Evolutionary conservation across 2,888 invertebrate species (phyloP).

Genomic region (Polylopha cassiicola): DNA sequence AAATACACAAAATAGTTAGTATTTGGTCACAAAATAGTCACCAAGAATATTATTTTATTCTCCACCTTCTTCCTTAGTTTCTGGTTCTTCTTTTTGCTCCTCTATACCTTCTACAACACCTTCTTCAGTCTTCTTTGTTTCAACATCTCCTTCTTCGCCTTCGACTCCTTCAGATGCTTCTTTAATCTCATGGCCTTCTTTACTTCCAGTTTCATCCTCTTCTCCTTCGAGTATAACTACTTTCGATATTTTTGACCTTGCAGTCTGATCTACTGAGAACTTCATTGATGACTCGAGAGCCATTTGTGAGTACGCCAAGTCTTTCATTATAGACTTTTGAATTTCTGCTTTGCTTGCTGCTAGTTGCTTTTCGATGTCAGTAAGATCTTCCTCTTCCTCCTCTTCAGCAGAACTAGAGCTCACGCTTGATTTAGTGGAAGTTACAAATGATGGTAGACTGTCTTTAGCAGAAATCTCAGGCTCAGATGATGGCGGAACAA

Average conservation of each 20-base stretch:
- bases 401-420: conserved; percentile 31
- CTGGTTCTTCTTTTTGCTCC: conserved; percentile 19
- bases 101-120: conserved; percentile 37
- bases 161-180: conserved; percentile 11
- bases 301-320: conserved; percentile 50
- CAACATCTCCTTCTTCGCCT: conserved; percentile 9
- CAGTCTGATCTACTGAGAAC: conserved; percentile 27
- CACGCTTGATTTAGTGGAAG: conserved; percentile 48
- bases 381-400: conserved; percentile 34
- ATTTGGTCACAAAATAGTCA: no score
- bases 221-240: conserved; percentile 30
- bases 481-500: conserved; percentile 42
- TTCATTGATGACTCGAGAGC: conserved; percentile 36
- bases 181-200: conserved; percentile 9
- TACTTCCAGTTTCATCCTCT: conserved; percentile 13
- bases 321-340: conserved; percentile 62
- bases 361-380: conserved; percentile 46
- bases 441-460: conserved; percentile 56
- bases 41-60: neutral
- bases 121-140: conserved; percentile 8
- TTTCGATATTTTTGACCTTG: conserved; percentile 28
- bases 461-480: conserved; percentile 39
- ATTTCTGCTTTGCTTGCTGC: conserved; percentile 55
- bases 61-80: conserved; percentile 21
- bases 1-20: no score